Percentiles rank a stretch among this genome's conserved stretches.
Evolutionary conservation across 2,113 vertebrate species (phyloP).

Genomic region (Archilochus colubris): DNA sequence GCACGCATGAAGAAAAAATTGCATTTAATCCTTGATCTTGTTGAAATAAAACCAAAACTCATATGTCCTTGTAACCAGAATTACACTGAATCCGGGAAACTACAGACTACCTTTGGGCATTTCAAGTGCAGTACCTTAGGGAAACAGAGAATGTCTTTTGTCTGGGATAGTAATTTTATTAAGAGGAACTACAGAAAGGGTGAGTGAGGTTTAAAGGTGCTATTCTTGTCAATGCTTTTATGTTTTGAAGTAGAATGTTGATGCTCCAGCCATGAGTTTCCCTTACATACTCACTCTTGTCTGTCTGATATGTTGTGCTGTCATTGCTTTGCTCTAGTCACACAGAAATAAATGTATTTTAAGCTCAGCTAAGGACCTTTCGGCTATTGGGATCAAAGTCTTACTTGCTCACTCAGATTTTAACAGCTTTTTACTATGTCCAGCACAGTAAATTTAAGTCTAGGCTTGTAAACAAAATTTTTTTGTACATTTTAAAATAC

Average conservation of each 20-base stretch:
- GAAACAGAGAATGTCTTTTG: not conserved
- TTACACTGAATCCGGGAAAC: not conserved
- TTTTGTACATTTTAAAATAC: not conserved
- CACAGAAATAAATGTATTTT: not conserved
- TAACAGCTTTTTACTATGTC: not conserved
- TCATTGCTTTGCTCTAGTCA: not conserved
- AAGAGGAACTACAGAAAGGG: not conserved
- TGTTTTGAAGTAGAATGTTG: not conserved
- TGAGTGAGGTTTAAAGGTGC: not conserved
- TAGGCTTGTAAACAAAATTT: not conserved
- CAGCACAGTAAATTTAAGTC: not conserved
- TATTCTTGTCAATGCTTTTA: fast-evolving
- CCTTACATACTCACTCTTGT: not conserved
- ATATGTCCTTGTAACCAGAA: not conserved
- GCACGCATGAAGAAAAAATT: not conserved
- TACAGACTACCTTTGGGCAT: not conserved
- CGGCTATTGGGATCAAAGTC: not conserved
- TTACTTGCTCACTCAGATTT: not conserved
- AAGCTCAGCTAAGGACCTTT: not conserved
- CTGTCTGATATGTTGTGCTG: not conserved
- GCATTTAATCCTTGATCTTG: not conserved
- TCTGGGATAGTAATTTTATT: not conserved
- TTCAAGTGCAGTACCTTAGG: not conserved
- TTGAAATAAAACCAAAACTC: not conserved
- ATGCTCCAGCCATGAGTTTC: not conserved